A percentile compares a stretch with the other conserved stretches of the same genome.
These are phyloP conservation scores for Forpus xanthops DNA, from an alignment of 2,797 vertebrate species.

Conservation along the genomic window DNA sequence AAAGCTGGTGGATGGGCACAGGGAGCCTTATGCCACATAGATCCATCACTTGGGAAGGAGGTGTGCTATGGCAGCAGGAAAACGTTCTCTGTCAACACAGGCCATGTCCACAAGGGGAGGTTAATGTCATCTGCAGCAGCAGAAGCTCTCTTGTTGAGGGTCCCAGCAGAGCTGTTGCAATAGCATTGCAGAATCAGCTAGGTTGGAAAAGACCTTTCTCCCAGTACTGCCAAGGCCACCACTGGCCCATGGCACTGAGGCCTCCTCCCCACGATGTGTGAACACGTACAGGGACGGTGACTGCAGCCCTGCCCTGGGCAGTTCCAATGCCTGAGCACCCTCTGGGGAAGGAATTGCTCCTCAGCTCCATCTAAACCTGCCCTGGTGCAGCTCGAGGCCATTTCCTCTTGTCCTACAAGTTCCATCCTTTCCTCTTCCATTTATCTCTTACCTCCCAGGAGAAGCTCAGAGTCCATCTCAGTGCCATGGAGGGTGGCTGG, in stretches of 20 bases:
- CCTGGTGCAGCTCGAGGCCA: neutral
- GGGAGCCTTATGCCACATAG: fast-evolving
- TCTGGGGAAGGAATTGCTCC: neutral
- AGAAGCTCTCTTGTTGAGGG: neutral
- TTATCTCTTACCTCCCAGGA: neutral
- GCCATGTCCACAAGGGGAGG: neutral
- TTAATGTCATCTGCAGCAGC: neutral
- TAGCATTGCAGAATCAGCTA: neutral
- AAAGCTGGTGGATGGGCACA: neutral
- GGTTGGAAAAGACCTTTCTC: neutral
- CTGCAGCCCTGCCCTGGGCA: neutral
- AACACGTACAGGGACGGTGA: fast-evolving
- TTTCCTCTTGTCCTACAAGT: neutral
- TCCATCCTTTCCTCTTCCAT: neutral
- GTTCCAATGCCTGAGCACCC: neutral
- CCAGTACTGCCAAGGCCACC: neutral
- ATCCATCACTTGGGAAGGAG: neutral
- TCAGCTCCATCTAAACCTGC: neutral
- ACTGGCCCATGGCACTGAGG: neutral
- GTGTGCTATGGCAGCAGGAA: neutral
- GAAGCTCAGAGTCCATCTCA: neutral
- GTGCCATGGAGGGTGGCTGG: fast-evolving
- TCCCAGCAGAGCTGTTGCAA: neutral
- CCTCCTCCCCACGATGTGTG: fast-evolving
- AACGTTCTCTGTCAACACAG: neutral